These are phyloP conservation scores for Grantiella picta DNA, from an alignment of 2,113 vertebrate genomes.

Conservation along the genomic window DNA sequence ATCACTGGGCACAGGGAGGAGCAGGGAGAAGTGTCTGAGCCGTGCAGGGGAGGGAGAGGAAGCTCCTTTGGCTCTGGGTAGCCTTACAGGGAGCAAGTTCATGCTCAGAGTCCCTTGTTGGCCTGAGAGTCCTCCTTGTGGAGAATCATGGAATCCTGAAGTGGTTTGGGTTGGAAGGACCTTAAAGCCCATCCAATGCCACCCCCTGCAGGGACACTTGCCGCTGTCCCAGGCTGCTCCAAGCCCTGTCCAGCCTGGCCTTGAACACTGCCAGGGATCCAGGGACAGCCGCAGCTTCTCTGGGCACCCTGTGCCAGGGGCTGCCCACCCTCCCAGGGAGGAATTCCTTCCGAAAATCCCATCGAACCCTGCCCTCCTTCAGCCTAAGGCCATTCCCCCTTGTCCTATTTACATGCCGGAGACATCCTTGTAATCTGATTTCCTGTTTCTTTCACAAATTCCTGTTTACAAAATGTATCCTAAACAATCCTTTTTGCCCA, in stretches of 20 bases:
- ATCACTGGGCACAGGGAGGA: not conserved
- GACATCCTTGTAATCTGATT: not conserved
- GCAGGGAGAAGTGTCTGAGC: not conserved
- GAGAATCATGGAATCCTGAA: not conserved
- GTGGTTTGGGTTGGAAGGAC: not conserved
- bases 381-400: not conserved
- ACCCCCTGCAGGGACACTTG: not conserved
- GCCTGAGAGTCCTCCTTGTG: not conserved
- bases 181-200: accelerated
- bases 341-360: not conserved
- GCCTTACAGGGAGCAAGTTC: accelerated
- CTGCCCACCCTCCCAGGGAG: accelerated
- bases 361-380: not conserved
- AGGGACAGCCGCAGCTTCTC: not conserved
- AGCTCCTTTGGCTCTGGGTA: not conserved
- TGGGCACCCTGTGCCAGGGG: not conserved
- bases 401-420: not conserved
- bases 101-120: not conserved
- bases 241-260: not conserved
- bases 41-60: not conserved
- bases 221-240: not conserved
- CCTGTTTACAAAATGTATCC: not conserved
- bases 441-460: not conserved
- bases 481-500: not conserved
- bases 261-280: not conserved